Conservation (phyloP, 2,888 invertebrate genomes). For the Hedychridium roseum region DNA sequence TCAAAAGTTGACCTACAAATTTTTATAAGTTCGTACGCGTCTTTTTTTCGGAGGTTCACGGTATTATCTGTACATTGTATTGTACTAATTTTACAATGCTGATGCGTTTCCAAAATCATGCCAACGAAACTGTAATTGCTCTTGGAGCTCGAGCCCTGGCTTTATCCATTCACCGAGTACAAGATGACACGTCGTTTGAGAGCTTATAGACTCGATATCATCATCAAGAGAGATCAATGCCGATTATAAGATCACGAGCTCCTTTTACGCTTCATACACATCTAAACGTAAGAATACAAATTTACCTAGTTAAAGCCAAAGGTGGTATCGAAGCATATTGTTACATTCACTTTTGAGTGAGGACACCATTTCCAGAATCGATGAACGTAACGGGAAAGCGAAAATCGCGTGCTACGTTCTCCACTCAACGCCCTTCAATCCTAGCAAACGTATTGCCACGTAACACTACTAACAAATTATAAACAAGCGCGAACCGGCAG, state of each 20-base stretch:
- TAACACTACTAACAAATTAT: constrained; percentile 22
- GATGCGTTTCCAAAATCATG: constrained; percentile 14
- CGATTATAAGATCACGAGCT: too few relatives aligned
- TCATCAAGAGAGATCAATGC: too few relatives aligned
- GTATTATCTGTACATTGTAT: constrained; percentile 3
- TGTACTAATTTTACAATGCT: constrained; percentile 15
- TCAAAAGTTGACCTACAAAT: constrained; percentile 16
- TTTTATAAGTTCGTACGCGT: constrained; percentile 8
- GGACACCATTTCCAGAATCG: constrained; percentile 13
- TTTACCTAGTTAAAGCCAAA: constrained; percentile 40
- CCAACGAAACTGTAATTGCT: too few relatives aligned
- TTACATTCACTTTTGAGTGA: constrained; percentile 19
- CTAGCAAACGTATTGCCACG: constrained; percentile 12
- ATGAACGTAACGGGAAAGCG: constrained; percentile 9
- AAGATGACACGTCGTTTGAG: constrained; percentile 1
- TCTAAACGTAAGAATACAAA: constrained; percentile 28
- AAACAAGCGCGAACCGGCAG: constrained; percentile 28
- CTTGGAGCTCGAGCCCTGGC: too few relatives aligned
- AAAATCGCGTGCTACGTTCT: constrained; percentile 8
- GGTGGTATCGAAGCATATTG: constrained; percentile 28
- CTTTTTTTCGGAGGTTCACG: too few relatives aligned
- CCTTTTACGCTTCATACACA: too few relatives aligned
- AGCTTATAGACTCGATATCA: too few relatives aligned
- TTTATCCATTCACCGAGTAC: neutral
- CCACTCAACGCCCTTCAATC: constrained; percentile 13